Base-by-base conservation (phyloP, 2,888 invertebrate genomes). In the Incurvaria masculella region DNA sequence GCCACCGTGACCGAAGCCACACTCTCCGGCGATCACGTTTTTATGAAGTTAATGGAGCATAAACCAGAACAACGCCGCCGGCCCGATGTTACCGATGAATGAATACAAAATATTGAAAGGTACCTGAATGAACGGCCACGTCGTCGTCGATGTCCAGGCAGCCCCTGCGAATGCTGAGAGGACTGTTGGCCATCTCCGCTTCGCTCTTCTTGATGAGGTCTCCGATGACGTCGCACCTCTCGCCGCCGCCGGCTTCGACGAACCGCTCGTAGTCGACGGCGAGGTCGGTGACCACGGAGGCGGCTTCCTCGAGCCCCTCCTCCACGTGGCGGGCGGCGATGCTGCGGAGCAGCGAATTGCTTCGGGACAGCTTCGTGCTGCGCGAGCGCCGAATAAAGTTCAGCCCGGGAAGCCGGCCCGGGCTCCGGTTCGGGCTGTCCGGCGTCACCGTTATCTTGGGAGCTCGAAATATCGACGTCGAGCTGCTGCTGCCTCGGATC, bases 101-200 rank as follows among this genome's bases (percentile, higher is more conserved):
- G 18, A n/a, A 43, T 33, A 33, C 20, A 17, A 18, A 19, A 26
- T 14, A 16, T 6, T 16, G 39, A 45, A 49, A 54, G 73, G 80
- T 81, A 88, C 88, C 88, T 61, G 88, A 88, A 76, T 87, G 88
- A 59, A 87, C 80, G 53, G 83, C 86, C 52, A 84, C 85, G 56
- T 86, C 86, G 59, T 86, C 85, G 57, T 87, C 87, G 14, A 81
- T 82, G 58, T 83, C 82, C 56, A 79, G 69, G 53, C 75, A 79
- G 53, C 69, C 72, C 40, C 78, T 68, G 14, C 76, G 66, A 53
- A 71, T 65, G 68, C 79, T 84, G 49, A 70, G 59, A 46, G 70
- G 74, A 61, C 72, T 76, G 55, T 65, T 74, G 3, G 69, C 68
- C 52, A 68, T 64, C 58, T 71, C 68, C 52, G 68, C 72, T 60